Evolutionary conservation across 2,888 invertebrate species (phyloP).

Genomic region (Limenitis arthemis): DNA sequence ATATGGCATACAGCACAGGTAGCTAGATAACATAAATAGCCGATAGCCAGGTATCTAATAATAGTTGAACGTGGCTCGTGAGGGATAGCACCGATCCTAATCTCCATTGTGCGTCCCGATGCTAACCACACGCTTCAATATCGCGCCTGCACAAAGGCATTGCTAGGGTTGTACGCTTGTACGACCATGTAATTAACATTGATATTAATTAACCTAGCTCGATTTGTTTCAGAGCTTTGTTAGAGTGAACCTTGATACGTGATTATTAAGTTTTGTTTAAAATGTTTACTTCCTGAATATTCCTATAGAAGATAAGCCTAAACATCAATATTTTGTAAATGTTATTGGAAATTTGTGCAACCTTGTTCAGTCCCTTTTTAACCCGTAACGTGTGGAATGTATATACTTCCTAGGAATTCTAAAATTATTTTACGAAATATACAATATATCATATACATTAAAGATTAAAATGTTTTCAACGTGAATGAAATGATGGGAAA

Average conservation of each 20-base stretch:
- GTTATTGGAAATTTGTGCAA: too few relatives aligned
- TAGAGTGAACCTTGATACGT: neutral
- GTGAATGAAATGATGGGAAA: too few relatives aligned
- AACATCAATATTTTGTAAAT: too few relatives aligned
- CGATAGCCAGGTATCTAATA: slow-evolving; percentile 27
- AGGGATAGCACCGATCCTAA: slow-evolving; percentile 51
- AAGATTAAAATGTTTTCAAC: too few relatives aligned
- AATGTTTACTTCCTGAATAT: too few relatives aligned
- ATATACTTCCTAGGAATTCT: too few relatives aligned
- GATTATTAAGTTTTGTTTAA: neutral
- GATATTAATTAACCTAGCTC: slow-evolving; percentile 6
- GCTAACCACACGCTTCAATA: slow-evolving; percentile 53
- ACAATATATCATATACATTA: too few relatives aligned
- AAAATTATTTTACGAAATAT: too few relatives aligned
- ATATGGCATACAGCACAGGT: neutral
- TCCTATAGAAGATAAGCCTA: too few relatives aligned
- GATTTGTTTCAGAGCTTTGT: neutral
- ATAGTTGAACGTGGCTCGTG: slow-evolving; percentile 31
- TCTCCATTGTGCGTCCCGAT: slow-evolving; percentile 50
- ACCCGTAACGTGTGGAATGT: too few relatives aligned
- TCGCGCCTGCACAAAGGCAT: slow-evolving; percentile 34
- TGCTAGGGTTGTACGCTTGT: slow-evolving; percentile 30
- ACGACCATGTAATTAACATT: slow-evolving; percentile 15
- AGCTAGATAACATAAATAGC: slow-evolving; percentile 16
- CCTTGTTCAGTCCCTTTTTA: too few relatives aligned